These are phyloP conservation scores for Iselma pallidipennis DNA, from an alignment of 2,888 invertebrate genomes.

Conservation along the genomic window DNA sequence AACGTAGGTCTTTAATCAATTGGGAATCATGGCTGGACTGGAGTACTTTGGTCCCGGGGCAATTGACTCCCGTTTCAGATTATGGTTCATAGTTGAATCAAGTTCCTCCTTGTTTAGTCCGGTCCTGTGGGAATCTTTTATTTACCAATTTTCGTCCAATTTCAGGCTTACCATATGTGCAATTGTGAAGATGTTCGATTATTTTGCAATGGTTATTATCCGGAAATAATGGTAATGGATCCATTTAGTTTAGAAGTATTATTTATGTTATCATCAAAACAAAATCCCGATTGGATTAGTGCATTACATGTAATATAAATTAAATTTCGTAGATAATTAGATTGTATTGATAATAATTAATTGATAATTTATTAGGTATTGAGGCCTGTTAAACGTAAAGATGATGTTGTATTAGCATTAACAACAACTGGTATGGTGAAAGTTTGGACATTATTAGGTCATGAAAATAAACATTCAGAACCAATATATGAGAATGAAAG, in stretches of 20 bases:
- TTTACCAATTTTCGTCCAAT: constrained; percentile 21
- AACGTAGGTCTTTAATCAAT: no score
- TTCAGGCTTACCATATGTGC: constrained; percentile 80
- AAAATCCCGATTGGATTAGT: constrained; percentile 98
- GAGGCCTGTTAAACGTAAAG: constrained; percentile 77
- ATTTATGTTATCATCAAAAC: constrained; percentile 89
- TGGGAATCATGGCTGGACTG: no score
- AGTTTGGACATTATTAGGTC: constrained; percentile 92
- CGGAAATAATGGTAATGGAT: constrained; percentile 96
- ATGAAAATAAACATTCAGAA: constrained; percentile 84
- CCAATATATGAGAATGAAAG: constrained; percentile 97
- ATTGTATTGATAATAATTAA: constrained; percentile 2
- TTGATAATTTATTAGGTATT: constrained; percentile 60
- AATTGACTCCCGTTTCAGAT: no score
- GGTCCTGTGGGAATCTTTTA: no score
- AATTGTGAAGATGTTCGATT: constrained; percentile 81
- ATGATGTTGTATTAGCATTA: constrained; percentile 93
- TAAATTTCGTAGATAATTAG: neutral
- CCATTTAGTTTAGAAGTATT: constrained; percentile 92
- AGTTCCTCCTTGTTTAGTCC: no score
- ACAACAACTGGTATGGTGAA: constrained; percentile 97
- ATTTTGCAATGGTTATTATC: constrained; percentile 98
- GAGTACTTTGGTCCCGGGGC: no score
- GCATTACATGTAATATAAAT: constrained; percentile 78
- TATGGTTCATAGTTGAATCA: no score